Evolutionary conservation across 1,140 invertebrate species (phyloP).

Genomic region (Fopius arisanus): DNA sequence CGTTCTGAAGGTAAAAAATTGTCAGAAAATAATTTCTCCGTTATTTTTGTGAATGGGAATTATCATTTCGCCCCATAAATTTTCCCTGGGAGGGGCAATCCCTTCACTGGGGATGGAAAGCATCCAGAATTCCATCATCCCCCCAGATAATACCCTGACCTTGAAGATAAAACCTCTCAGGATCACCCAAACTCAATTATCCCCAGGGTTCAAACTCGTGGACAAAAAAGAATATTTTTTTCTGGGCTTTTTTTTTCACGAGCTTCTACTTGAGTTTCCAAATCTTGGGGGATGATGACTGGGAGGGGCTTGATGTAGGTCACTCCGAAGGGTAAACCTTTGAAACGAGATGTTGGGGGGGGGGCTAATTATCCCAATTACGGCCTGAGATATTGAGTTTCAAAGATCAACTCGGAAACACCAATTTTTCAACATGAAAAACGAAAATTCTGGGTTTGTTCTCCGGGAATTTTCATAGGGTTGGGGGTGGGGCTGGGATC

Average conservation of each 20-base stretch:
- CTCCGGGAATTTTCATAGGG: background rate
- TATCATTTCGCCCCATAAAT: no score
- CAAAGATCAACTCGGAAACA: background rate
- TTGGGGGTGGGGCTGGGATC: background rate
- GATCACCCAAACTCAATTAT: no score
- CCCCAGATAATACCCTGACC: no score
- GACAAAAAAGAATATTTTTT: background rate
- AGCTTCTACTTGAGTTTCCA: background rate
- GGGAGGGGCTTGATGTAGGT: background rate
- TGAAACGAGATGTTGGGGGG: no score
- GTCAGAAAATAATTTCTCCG: background rate
- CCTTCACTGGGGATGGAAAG: no score
- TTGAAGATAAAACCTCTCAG: no score
- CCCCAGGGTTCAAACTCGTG: background rate
- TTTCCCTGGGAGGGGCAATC: no score
- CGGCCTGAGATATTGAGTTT: background rate
- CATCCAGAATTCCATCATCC: no score
- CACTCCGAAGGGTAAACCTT: background rate
- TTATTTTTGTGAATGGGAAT: no score
- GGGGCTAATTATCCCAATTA: background rate
- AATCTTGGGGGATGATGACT: background rate
- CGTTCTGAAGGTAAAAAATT: conserved; percentile 84
- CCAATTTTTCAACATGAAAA: background rate
- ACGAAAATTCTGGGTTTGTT: background rate
- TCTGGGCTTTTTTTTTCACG: background rate